Evolutionary conservation across 2,888 invertebrate genomes (phyloP), one percentile per base, ranked within the genome.

Genomic region (Cephonodes hylas): DNA sequence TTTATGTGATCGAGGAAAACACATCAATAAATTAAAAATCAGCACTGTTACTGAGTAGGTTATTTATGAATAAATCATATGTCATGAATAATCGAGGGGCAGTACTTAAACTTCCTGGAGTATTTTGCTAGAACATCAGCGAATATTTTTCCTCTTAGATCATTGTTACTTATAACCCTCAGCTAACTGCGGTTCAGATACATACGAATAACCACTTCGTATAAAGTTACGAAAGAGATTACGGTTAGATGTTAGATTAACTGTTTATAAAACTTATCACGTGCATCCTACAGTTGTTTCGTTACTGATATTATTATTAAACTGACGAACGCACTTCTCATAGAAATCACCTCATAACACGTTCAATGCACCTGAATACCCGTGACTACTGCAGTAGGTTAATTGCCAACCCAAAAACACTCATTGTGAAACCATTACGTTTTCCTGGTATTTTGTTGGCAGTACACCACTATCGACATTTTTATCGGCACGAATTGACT

Each of bases 401-500:
- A 53, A 60, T 60, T 42, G 60, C 20, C 53, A 59, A 46, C 23
- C 34, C 46, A 48, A 23, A 45, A 48, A 45, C 45, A 73, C 53
- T 64, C 66, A 65, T 61, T 64, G 65, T 65, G 58, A 13, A 66
- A 64, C 46, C 62, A 66, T 71, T 31, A 10, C 18, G 48, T 65
- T 72, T 70, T 72, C 63, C 64, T 64, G 27, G 18, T 58, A 64
- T 66, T 63, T 65, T 63, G 65, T 67, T 59, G 60, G 61, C 61
- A 45, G 60, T 23, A 15, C 38, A 23, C 44, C 56, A 5, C 10
- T 62, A 64, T 63, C 63, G 62, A 42, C 58, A 59, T 38, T 31
- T 48, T 48, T 10, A 53, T 18, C 53, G 15, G 18, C 31, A 53
- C 53, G 27, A 27, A 23, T 22, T 45, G 20, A 20, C 22, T 1